Conservation (phyloP, 1,140 invertebrate genomes). For the Drosophila murphyi region DNA sequence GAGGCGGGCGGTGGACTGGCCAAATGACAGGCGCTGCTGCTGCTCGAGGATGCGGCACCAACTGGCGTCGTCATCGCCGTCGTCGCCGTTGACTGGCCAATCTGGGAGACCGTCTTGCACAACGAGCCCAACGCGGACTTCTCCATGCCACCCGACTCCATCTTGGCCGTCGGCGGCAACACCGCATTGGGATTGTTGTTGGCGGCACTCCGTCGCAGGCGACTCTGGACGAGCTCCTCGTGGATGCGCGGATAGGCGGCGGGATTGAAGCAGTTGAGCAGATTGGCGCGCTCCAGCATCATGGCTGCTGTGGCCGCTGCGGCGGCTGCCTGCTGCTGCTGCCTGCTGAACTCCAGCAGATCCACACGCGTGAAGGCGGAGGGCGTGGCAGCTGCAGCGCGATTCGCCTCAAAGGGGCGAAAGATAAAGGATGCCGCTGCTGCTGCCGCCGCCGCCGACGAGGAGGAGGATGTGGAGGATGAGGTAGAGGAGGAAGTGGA, state of each 20-base stretch:
- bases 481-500: conserved; percentile 7
- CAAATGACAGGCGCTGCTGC: conserved; percentile 67
- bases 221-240: conserved; percentile 81
- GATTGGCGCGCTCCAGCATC: conserved; percentile 83
- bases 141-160: conserved; percentile 48
- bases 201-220: conserved; percentile 60
- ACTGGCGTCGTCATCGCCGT: conserved; percentile 31
- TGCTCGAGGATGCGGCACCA: conserved; percentile 30
- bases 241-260: conserved; percentile 84
- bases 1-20: conserved; percentile 75
- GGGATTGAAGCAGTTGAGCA: conserved; percentile 82
- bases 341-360: conserved; percentile 78
- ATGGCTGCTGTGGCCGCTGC: conserved; percentile 78
- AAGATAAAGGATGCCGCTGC: conserved; percentile 65
- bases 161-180: conserved; percentile 48
- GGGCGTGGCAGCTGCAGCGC: conserved; percentile 67
- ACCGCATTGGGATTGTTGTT: conserved; percentile 41
- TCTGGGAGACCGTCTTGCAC: conserved; percentile 87
- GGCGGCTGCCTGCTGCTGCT: conserved; percentile 77
- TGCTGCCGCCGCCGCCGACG: conserved; percentile 23
- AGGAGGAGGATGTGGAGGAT: conserved; percentile 16
- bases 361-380: conserved; percentile 82
- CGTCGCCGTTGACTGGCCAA: conserved; percentile 84
- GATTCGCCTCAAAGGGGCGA: conserved; percentile 74
- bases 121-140: conserved; percentile 86